Base-by-base conservation (phyloP, 2,113 vertebrate genomes). In the Hucho hucho region DNA sequence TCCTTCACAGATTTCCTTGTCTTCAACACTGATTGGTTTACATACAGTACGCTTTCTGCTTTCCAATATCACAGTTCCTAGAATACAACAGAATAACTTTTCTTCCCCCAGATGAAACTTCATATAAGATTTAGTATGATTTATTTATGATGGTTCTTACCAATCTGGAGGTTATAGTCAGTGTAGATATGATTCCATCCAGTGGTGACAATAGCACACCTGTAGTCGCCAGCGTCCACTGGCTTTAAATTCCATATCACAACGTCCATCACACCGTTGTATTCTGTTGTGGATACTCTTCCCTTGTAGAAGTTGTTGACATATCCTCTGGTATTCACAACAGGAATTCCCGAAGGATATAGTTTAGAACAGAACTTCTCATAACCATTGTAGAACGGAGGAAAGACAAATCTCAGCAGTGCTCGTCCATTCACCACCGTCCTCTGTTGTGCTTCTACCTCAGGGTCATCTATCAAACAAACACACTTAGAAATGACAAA, bases 291-390 rank as follows among this genome's bases (percentile, higher is more conserved):
- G 0, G 79, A 75, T 18, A 91, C 82, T 86, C 91, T 91, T 80
- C 87, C 88, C 74, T 14, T 72, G 28, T 91, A 86, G 14, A 49
- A 24, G 3, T 75, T 29, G 32, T 63, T 69, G 18, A 75, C 79
- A 49, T 79, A 84, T 28, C 90, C 89, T 6, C 47, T 49, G 58
- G 75, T 92, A 80, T 88, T 82, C 67, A 92, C 37, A 43, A 73
- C 3, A 1, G 7, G 13, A 70, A 68, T 92, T 1, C 22, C 29
- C 2, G 26, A 61, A 0, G 46, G 67, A 63, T 79, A 77, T 22
- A 88, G 81, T 64, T 87, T 94, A 64, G 89, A 93, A 69, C 93
- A 94, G 14, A 5, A 75, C 72, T 89, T 93, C 53, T 20, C 46
- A 75, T 79, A 70, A n/a, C 0, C 18, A 43, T 91, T 88, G 75